phyloP scores from a whole-genome alignment of 92 coral and sea anemone genomes.

The Actinostola sp. region DNA sequence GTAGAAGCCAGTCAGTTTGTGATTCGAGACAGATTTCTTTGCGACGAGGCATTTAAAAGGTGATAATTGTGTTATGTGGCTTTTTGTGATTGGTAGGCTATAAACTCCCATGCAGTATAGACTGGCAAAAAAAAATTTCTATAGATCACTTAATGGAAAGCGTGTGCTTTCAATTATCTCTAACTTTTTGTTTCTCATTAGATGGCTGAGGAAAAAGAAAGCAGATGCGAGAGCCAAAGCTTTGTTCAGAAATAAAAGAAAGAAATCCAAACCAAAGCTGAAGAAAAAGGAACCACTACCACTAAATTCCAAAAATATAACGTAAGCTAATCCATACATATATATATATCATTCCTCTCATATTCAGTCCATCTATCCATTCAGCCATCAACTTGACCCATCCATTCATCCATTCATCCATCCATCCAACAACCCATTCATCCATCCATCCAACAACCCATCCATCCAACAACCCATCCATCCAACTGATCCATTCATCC shows the following conservation, averaged over 20 bases:
- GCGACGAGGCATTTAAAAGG: constrained; percentile 98
- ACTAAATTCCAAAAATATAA: constrained; percentile 84
- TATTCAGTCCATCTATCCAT: too few relatives aligned
- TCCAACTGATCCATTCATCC: too few relatives aligned
- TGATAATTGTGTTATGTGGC: constrained; percentile 8
- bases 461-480: too few relatives aligned
- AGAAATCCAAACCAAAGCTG: constrained; percentile 66
- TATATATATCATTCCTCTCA: neutral
- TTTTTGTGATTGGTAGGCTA: too few relatives aligned
- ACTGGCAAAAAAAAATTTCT: too few relatives aligned
- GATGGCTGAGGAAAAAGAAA: constrained; percentile 88
- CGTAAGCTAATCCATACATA: constrained; percentile 54
- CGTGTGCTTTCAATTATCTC: too few relatives aligned
- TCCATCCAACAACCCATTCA: too few relatives aligned
- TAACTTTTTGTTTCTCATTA: constrained; percentile 9
- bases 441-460: too few relatives aligned
- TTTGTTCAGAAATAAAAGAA: constrained; percentile 62
- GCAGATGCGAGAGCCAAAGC: constrained; percentile 71
- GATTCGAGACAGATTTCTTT: constrained; percentile 83
- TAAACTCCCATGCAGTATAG: too few relatives aligned
- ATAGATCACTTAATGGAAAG: too few relatives aligned
- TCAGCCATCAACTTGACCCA: too few relatives aligned
- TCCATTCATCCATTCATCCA: too few relatives aligned
- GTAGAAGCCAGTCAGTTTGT: constrained; percentile 87
- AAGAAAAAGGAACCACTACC: constrained; percentile 90